These are phyloP conservation scores for Parnassius orleans DNA, from an alignment of 2,888 invertebrate genomes.

Conservation along the genomic window DNA sequence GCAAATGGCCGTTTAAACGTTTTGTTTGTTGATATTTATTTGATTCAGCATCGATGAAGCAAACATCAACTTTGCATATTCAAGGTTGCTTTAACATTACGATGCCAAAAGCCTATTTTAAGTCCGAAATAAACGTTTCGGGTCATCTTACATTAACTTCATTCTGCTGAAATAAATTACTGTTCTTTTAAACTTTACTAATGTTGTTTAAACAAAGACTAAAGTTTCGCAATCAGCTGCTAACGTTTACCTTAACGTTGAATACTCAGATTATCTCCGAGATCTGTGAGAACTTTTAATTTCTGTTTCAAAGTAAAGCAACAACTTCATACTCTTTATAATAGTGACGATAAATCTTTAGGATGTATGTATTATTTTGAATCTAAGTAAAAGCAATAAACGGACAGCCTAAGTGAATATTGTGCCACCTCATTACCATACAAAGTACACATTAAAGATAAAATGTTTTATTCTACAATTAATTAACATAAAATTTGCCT, in stretches of 20 bases:
- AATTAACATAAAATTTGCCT: no score
- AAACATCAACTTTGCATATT: constrained; percentile 2
- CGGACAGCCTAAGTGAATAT: background rate
- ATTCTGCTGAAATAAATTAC: constrained; percentile 35
- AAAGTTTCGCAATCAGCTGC: constrained; percentile 34
- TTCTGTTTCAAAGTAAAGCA: constrained; percentile 15
- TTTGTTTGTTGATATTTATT: background rate
- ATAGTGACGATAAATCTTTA: background rate
- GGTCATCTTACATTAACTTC: constrained; percentile 27
- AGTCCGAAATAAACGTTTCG: constrained; percentile 21
- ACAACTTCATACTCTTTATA: constrained; percentile 12
- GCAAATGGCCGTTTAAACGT: background rate
- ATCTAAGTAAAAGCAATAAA: no score
- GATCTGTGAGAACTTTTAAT: constrained; percentile 24
- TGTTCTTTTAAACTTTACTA: constrained; percentile 36
- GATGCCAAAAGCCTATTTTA: constrained; percentile 12
- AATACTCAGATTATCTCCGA: constrained; percentile 20
- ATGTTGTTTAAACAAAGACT: constrained; percentile 33
- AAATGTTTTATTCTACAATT: no score
- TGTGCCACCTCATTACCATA: no score
- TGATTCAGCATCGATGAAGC: background rate
- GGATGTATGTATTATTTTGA: no score
- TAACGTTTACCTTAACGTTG: constrained; percentile 25
- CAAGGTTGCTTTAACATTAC: constrained; percentile 16
- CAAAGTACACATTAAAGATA: no score